A percentile compares a stretch with the other conserved stretches of the same genome.
phyloP scores from a whole-genome alignment of 2,888 invertebrate genomes.

The Drosophila atripex region DNA sequence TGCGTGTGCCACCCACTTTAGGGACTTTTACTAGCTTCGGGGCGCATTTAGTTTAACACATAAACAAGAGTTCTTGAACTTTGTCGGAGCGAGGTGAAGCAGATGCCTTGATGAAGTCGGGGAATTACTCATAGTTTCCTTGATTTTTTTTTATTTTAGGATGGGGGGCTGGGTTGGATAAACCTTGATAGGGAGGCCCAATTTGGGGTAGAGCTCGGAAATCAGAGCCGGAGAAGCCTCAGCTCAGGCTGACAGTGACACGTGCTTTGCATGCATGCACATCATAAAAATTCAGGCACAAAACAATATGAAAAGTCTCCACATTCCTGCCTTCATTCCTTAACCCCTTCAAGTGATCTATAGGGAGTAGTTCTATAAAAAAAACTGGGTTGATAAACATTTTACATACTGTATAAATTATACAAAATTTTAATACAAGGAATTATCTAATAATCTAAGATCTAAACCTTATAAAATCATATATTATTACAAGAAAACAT shows the following conservation, averaged over 20 bases:
- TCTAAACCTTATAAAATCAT: background rate
- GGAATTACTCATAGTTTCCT: constrained; percentile 22
- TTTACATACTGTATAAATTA: background rate
- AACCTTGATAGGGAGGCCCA: constrained; percentile 14
- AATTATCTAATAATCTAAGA: too few relatives aligned
- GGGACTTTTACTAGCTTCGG: constrained; percentile 25
- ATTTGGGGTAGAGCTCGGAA: constrained; percentile 15
- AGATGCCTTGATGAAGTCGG: constrained; percentile 32
- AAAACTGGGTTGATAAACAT: background rate
- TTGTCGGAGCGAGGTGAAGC: constrained; percentile 29
- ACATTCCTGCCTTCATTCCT: constrained; percentile 15
- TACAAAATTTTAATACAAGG: background rate
- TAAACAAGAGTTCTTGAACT: constrained; percentile 72
- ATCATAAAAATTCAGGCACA: constrained; percentile 71
- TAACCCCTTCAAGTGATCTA: constrained; percentile 18
- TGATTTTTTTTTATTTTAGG: background rate
- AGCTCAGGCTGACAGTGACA: constrained; percentile 72
- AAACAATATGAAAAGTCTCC: constrained; percentile 58
- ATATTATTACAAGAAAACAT: background rate
- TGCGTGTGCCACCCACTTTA: constrained; percentile 76
- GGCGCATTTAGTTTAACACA: constrained; percentile 64
- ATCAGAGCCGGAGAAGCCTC: constrained; percentile 35
- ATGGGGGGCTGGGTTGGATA: background rate
- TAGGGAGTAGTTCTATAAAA: background rate
- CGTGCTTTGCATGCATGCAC: constrained; percentile 79